Conservation (phyloP, 2,888 invertebrate species). For the Papilio protenor region DNA sequence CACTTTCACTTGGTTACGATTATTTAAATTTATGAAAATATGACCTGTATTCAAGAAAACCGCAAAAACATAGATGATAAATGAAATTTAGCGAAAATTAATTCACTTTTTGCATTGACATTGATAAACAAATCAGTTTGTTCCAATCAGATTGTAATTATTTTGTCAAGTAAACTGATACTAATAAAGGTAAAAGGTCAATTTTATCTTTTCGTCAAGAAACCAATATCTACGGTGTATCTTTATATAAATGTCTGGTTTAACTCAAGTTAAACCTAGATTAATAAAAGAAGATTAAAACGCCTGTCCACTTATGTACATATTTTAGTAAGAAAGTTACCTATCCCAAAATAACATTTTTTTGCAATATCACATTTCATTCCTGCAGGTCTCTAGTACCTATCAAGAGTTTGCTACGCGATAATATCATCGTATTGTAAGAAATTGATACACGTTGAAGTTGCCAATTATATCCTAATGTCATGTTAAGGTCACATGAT, state of each 20-base stretch:
- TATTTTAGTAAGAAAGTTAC: background rate
- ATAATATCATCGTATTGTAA: background rate
- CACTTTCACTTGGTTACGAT: background rate
- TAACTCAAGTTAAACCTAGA: background rate
- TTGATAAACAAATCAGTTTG: background rate
- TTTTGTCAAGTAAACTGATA: background rate
- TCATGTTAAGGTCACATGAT: constrained; percentile 1
- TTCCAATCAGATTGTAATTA: background rate
- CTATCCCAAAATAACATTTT: background rate
- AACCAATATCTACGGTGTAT: background rate
- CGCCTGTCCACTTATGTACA: fast-evolving
- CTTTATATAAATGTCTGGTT: background rate
- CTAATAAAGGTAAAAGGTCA: background rate
- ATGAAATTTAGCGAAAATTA: too few species aligned
- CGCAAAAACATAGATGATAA: background rate
- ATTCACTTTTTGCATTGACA: background rate
- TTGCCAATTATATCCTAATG: constrained; percentile 5
- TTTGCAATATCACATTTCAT: background rate
- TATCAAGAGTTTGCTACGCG: background rate
- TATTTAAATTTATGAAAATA: background rate
- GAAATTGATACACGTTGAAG: background rate
- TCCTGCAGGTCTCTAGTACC: background rate
- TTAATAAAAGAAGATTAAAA: background rate
- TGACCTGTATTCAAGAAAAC: background rate
- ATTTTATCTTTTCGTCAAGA: background rate